Percentiles rank a stretch among this genome's conserved stretches.
Evolutionary conservation across 2,797 vertebrate species (phyloP).

Genomic region (Enteromius radiatus): DNA sequence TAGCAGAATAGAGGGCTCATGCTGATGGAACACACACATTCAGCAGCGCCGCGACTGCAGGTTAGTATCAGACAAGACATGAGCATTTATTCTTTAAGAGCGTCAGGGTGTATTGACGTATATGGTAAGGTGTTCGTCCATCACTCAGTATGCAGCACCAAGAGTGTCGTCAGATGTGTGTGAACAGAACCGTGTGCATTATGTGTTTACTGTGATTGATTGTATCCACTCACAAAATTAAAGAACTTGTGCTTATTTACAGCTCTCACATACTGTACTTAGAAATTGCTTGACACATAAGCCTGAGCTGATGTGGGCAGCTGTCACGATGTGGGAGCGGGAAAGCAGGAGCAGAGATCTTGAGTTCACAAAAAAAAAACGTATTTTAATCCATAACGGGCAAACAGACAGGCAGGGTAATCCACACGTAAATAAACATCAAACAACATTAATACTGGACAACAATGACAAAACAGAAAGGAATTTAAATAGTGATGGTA

Average conservation of each 20-base stretch:
- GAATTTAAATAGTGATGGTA: no score
- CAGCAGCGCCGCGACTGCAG: neutral
- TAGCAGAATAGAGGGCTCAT: conserved; percentile 42
- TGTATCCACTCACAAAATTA: neutral
- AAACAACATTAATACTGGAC: no score
- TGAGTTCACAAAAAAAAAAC: no score
- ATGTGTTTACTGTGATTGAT: neutral
- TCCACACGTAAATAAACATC: no score
- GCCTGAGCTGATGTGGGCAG: neutral
- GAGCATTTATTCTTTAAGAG: neutral
- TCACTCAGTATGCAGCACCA: neutral
- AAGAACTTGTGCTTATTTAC: neutral
- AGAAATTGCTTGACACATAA: neutral
- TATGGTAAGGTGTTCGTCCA: neutral
- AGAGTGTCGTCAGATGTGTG: neutral
- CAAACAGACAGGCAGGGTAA: no score
- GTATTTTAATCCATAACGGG: no score
- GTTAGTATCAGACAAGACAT: conserved; percentile 17
- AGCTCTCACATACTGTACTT: neutral
- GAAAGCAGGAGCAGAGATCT: no score
- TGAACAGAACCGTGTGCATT: neutral
- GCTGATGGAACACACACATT: conserved; percentile 33
- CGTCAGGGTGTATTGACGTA: neutral
- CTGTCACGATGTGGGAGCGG: no score
- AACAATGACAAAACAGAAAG: no score